Base-by-base conservation (phyloP, 1,140 invertebrate species). In the Daktulosphaira vitifoliae region DNA sequence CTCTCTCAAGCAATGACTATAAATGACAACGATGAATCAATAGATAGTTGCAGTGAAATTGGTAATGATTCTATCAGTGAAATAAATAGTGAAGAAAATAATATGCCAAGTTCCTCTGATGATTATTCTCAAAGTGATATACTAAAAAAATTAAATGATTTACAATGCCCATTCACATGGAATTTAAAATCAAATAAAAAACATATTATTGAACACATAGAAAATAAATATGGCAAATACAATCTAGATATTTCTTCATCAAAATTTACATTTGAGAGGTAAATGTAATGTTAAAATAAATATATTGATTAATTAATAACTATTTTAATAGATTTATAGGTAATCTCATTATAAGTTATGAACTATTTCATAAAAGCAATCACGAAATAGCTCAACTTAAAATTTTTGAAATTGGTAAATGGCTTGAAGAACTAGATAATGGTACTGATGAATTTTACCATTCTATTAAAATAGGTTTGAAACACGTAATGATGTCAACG, bases 231-330 rank as follows among this genome's bases (percentile, higher is more conserved):
- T 46, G 42, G 25, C 29, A 3, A 48, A 29, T 18, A 29, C n/a
- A 33, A 46, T 33, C 46, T 62, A 22, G 56, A 62, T 46, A 20
- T 48, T 29, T 48, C 56, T 20, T 18, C 29, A n/a, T 13, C 42
- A 7, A 25, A 62, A 48, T 62, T 62, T 46, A 62, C 56, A 62
- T 62, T 62, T 62, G 42, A 18, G 29, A 62, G 56, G 56, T 62
- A 48, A 48, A 48, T 7, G 16, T 44, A 44, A n/a, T 11, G n/a
- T 44, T 44, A 44, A 5, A n/a, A n/a, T 44, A n/a, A 7, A 11
- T n/a, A n/a, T 16, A n/a, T n/a, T 11, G n/a, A 11, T 44, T 7
- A 3, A 11, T 44, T 7, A 5, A 48, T 48, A 18, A 3, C 20
- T 48, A 8, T 59, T 29, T n/a, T 56, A 46, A 25, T 26, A 62